Base-by-base conservation (phyloP, 2,113 vertebrate genomes). In the Strix uralensis region DNA sequence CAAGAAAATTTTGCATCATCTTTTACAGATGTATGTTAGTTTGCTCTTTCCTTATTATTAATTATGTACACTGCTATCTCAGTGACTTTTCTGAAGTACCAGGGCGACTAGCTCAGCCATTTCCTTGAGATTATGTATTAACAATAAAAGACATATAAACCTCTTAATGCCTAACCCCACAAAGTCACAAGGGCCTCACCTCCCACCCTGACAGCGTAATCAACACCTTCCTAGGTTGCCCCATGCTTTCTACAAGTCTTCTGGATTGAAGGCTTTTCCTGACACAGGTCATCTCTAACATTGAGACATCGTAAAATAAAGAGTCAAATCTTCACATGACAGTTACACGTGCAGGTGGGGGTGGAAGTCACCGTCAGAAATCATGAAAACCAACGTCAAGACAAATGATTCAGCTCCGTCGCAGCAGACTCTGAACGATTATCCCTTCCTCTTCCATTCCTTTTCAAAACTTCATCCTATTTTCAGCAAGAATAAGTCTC, bases 281-380 rank as follows among this genome's bases (percentile, higher is more conserved):
- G 15, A 70, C 66, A 52, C 46, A 25, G 46, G 30, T 55, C 58
- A 71, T 23, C 42, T 67, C 62, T 20, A 52, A 46, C 85, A 38
- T 1, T 46, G 38, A 59, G 51, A 42, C 52, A 67, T 2, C 7
- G 40, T 23, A 70, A 70, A 61, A 49, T 30, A 86, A 86, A 69
- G 81, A 95, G 42, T 15, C 63, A 78, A 22, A 47, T 23, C 62
- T 90, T 70, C 72, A 73, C 11, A 27, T 59, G 82, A 78, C 65
- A 85, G 88, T 51, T 74, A 82, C 75, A 90, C 57, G 11, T 27
- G 30, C 67, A 91, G 94, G 86, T 16, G 21, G 73, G 82, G 81
- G 89, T 77, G 88, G 72, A 92, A 97, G 87, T 59, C 84, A 90
- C 19, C 27, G 81, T 58, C 62, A 86, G 59, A 82, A 96, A 95